phyloP scores from a whole-genome alignment of 2,888 invertebrate species.

The Agapetus fuscipes region DNA sequence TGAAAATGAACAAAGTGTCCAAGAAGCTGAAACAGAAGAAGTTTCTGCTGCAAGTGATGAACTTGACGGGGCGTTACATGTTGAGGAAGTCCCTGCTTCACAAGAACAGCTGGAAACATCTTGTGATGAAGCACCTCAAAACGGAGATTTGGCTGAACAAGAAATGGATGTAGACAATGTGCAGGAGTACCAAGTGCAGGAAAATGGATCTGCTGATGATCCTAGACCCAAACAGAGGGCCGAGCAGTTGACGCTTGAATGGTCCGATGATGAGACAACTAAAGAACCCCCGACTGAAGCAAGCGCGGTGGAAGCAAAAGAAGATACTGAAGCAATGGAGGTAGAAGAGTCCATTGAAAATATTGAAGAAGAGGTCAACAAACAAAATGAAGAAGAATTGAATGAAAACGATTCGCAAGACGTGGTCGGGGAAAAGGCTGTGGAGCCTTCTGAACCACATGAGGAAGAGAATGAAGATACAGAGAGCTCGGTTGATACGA shows the following conservation, averaged over 20 bases:
- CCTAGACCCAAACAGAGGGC: no score
- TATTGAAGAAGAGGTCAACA: slow-evolving; percentile 40
- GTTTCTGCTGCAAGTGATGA: no score
- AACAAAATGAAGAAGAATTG: slow-evolving; percentile 30
- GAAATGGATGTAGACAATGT: no score
- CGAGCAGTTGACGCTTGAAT: background rate
- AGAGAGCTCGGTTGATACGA: slow-evolving; percentile 21
- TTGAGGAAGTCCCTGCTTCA: background rate
- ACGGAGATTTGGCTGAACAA: no score
- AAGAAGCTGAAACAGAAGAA: no score
- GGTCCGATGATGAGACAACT: slow-evolving; percentile 13
- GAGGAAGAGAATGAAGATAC: slow-evolving; percentile 14
- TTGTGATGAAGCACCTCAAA: slow-evolving; percentile 17
- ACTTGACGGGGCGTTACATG: slow-evolving; percentile 1
- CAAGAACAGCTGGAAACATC: slow-evolving; percentile 11
- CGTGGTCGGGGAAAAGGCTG: slow-evolving; percentile 23
- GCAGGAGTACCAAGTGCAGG: no score
- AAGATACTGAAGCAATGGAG: slow-evolving; percentile 6
- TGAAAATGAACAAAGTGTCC: no score
- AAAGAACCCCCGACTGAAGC: background rate
- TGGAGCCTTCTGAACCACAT: slow-evolving; percentile 21
- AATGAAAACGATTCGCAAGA: slow-evolving; percentile 29
- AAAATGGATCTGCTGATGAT: no score
- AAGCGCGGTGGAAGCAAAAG: background rate
- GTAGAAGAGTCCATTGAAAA: slow-evolving; percentile 39